Evolutionary conservation across 2,113 vertebrate species (phyloP), one percentile per base, ranked within the genome.

Genomic region (Perccottus glenii): DNA sequence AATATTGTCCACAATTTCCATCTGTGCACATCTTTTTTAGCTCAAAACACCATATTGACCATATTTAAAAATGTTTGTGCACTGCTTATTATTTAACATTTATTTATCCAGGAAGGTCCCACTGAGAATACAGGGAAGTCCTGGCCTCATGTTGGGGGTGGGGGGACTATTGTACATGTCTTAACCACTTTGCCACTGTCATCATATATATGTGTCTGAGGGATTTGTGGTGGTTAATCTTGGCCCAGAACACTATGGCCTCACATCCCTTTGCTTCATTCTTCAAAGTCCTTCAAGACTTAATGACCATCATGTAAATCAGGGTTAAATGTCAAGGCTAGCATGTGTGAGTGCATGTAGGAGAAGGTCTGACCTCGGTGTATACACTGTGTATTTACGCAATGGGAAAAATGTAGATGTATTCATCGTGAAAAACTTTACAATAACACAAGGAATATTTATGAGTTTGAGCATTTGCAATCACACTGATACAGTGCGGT

Each of bases 241-340:
- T n/a, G n/a, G n/a, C n/a, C 38, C 8, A 6, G 1, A 40, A 40
- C 1, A 40, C 38, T 40, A 5, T 3, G 1, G 8, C 2, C 38
- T 40, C 38, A 40, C 38, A 8, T 8, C 38, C 38, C 4, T 9
- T 75, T 27, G 42, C 46, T 64, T 69, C 10, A 57, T 40, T 64
- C 10, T 12, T 48, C 15, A 48, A n/a, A 44, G 11, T 60, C n/a
- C 64, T 42, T 27, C 2, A 6, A 44, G 10, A 43, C n/a, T 42
- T 36, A 50, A 14, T 9, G 1, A 70, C 67, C 49, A 59, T 62
- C 14, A 69, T 58, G 56, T 19, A 52, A 64, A 61, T 52, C 9
- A 11, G 9, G 70, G 61, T 74, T 61, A 77, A 77, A 74, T 47
- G 69, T 80, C 66, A 78, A 77, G 69, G 66, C 69, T 61, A 38